Conservation (phyloP, 2,797 vertebrate species). For the Tangara arthus region DNA sequence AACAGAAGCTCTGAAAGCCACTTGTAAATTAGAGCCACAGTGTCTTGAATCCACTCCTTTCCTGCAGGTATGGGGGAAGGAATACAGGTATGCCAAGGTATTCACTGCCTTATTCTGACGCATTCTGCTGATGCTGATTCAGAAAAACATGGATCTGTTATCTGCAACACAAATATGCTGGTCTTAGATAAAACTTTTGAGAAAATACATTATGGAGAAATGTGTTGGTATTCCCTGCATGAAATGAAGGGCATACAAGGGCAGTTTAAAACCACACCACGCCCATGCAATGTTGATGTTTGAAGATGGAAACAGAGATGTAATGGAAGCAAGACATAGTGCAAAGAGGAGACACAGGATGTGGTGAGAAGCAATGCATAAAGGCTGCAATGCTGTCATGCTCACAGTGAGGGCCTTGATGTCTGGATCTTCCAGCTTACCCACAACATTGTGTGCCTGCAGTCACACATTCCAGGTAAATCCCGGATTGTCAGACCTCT, state of each 20-base stretch:
- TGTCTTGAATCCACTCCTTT: not conserved
- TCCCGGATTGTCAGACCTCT: not conserved
- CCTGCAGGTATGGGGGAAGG: not conserved
- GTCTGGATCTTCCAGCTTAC: not conserved
- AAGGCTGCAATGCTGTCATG: not conserved
- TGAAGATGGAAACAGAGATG: not conserved
- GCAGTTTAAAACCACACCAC: not conserved
- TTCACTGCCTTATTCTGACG: not conserved
- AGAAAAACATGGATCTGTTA: not conserved
- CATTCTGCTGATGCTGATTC: not conserved
- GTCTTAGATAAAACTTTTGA: not conserved
- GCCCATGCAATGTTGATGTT: not conserved
- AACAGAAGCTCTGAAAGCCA: not conserved
- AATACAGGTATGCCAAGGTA: not conserved
- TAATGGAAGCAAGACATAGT: not conserved
- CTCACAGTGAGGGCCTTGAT: not conserved
- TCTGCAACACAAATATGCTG: not conserved
- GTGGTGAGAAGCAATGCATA: not conserved
- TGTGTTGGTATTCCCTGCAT: not conserved
- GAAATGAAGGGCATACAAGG: not conserved
- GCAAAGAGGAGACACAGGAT: not conserved
- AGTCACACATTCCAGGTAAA: not conserved
- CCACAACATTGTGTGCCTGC: not conserved
- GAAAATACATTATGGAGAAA: not conserved
- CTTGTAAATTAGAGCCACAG: not conserved